These are phyloP conservation scores for Dorcus parallelipipedus DNA, from an alignment of 2,888 invertebrate species.

Conservation along the genomic window DNA sequence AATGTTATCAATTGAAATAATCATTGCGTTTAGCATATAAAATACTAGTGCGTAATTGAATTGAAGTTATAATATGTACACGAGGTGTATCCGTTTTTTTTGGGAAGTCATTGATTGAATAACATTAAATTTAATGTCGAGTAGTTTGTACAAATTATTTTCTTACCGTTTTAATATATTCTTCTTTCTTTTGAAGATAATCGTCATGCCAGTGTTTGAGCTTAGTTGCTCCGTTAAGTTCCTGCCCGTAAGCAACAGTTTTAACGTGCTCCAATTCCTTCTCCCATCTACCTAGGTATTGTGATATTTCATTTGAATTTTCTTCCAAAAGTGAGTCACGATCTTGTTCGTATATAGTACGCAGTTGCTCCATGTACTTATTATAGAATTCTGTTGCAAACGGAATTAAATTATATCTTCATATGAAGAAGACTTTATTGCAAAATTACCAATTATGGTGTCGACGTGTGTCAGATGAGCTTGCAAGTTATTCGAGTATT, in stretches of 20 bases:
- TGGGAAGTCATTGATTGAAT: too few species aligned
- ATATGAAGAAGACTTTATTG: not conserved
- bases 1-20: not conserved
- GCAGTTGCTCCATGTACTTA: conserved; percentile 49
- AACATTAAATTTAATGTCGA: too few species aligned
- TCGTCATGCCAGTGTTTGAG: conserved; percentile 34
- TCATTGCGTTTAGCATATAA: too few species aligned
- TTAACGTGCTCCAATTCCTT: conserved; percentile 47
- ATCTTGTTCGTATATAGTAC: conserved; percentile 53
- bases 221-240: conserved; percentile 40
- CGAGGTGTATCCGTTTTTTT: not conserved
- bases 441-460: conserved; percentile 60
- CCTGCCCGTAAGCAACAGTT: conserved; percentile 40
- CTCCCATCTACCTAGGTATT: conserved; percentile 46
- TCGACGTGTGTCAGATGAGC: conserved; percentile 70
- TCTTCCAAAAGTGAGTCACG: conserved; percentile 52
- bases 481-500: conserved; percentile 70
- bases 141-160: not conserved
- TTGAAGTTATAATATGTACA: not conserved
- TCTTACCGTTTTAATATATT: conserved; percentile 50
- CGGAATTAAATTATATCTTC: not conserved
- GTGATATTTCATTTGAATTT: conserved; percentile 54
- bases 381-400: conserved; percentile 48
- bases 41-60: too few species aligned
- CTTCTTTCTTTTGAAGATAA: conserved; percentile 53